These are phyloP conservation scores for Sinella curviseta DNA, from an alignment of 1,140 invertebrate species.

Conservation along the genomic window DNA sequence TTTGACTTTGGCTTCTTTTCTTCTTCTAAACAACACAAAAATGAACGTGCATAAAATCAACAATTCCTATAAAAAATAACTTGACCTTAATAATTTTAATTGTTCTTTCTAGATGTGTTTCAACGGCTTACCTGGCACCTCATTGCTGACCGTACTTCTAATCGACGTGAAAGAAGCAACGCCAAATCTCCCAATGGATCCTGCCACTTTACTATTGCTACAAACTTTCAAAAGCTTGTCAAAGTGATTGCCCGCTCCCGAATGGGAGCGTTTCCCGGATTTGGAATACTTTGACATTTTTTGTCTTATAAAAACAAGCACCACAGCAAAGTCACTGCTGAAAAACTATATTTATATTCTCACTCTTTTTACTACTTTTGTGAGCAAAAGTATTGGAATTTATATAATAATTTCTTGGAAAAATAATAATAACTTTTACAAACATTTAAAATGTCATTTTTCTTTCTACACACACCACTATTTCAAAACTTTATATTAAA, in stretches of 20 bases:
- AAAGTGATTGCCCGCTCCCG: conserved; percentile 66
- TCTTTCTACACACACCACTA: too few relatives aligned
- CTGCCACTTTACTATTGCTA: conserved; percentile 79
- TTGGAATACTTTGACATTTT: conserved; percentile 13
- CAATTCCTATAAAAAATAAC: not conserved
- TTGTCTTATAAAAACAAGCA: not conserved
- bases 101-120: not conserved
- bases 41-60: not conserved
- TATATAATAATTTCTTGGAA: too few relatives aligned
- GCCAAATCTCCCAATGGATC: conserved; percentile 88
- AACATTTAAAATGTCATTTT: too few relatives aligned
- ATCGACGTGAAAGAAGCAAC: conserved; percentile 90
- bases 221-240: conserved; percentile 69
- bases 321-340: not conserved
- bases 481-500: too few relatives aligned
- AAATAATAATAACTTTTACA: too few relatives aligned
- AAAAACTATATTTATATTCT: not conserved
- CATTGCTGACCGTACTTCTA: conserved; percentile 62
- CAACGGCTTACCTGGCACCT: conserved; percentile 23
- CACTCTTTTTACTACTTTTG: not conserved
- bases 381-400: too few relatives aligned
- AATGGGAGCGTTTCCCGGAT: not conserved
- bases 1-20: conserved; percentile 18
- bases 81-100: not conserved
- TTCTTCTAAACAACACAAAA: not conserved